These are phyloP conservation scores for Olivierus martensii DNA, from an alignment of 1,140 invertebrate species.

Conservation along the genomic window DNA sequence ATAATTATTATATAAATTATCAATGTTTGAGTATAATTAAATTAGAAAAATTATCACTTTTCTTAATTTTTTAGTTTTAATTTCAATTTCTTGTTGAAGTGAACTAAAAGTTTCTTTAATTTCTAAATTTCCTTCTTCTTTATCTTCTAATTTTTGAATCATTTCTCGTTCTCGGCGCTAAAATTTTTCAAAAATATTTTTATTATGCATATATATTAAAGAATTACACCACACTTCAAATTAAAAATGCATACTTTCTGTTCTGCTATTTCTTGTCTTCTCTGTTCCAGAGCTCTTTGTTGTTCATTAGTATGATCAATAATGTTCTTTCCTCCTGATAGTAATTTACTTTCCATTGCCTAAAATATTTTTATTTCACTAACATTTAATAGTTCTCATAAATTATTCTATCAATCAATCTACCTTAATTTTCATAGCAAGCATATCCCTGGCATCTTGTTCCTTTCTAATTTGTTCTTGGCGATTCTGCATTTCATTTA, in stretches of 20 bases:
- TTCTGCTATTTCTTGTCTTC: conserved; percentile 64
- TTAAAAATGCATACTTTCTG: conserved; percentile 43
- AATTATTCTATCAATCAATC: conserved; percentile 2
- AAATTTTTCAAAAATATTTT: conserved; percentile 9
- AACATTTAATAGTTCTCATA: not conserved
- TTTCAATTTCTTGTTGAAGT: conserved; percentile 80
- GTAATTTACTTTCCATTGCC: conserved; percentile 71
- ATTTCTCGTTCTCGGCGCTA: conserved; percentile 57
- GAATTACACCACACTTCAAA: not conserved
- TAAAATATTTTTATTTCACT: conserved; percentile 13
- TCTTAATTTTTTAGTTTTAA: conserved; percentile 76
- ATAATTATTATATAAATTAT: not conserved
- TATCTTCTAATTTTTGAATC: conserved; percentile 66
- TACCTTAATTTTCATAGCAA: conserved; percentile 37
- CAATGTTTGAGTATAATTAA: not conserved
- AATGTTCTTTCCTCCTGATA: conserved; percentile 71
- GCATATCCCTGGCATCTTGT: conserved; percentile 37
- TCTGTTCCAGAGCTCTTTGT: conserved; percentile 63
- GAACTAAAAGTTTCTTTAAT: conserved; percentile 70
- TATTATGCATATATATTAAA: not conserved
- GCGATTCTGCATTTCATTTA: conserved; percentile 41
- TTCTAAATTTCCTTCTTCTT: conserved; percentile 75
- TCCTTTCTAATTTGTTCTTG: conserved; percentile 40
- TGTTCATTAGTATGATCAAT: conserved; percentile 83
- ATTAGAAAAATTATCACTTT: conserved; percentile 27